Evolutionary conservation across 2,888 invertebrate genomes (phyloP).

Genomic region (Agonum fuliginosum): DNA sequence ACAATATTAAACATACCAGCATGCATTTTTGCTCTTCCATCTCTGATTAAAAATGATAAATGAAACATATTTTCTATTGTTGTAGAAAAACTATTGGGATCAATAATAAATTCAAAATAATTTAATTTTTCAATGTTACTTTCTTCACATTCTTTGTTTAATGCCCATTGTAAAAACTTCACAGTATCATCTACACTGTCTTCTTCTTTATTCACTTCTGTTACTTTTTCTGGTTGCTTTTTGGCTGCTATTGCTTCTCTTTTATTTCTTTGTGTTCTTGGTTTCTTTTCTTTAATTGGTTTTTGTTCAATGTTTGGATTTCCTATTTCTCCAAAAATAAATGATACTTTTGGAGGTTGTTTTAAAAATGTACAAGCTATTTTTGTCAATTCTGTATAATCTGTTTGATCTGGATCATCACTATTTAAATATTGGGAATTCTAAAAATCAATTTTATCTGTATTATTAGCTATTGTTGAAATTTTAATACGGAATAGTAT

Average conservation of each 20-base stretch:
- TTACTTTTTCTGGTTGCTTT: slow-evolving; percentile 75
- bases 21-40: slow-evolving; percentile 74
- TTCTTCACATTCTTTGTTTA: slow-evolving; percentile 72
- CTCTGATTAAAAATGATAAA: slow-evolving; percentile 78
- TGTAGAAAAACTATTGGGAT: slow-evolving; percentile 77
- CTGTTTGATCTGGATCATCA: slow-evolving; percentile 70
- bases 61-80: slow-evolving; percentile 81
- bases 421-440: slow-evolving; percentile 65
- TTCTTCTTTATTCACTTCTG: slow-evolving; percentile 74
- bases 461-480: slow-evolving; percentile 22
- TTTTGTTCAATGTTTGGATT: slow-evolving; percentile 67
- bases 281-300: slow-evolving; percentile 68
- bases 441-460: slow-evolving; percentile 51
- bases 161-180: slow-evolving; percentile 73
- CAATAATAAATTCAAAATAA: slow-evolving; percentile 77
- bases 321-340: slow-evolving; percentile 74
- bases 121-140: slow-evolving; percentile 73
- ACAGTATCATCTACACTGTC: slow-evolving; percentile 77
- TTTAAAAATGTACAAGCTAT: slow-evolving; percentile 67
- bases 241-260: slow-evolving; percentile 69
- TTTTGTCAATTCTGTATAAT: slow-evolving; percentile 69
- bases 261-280: slow-evolving; percentile 66
- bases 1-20: slow-evolving; percentile 70
- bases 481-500: slow-evolving; percentile 52
- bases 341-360: slow-evolving; percentile 68